A percentile compares a stretch with the other conserved stretches of the same genome.
Evolutionary conservation across 2,888 invertebrate genomes (phyloP).

Genomic region (Microdon myrmicae): DNA sequence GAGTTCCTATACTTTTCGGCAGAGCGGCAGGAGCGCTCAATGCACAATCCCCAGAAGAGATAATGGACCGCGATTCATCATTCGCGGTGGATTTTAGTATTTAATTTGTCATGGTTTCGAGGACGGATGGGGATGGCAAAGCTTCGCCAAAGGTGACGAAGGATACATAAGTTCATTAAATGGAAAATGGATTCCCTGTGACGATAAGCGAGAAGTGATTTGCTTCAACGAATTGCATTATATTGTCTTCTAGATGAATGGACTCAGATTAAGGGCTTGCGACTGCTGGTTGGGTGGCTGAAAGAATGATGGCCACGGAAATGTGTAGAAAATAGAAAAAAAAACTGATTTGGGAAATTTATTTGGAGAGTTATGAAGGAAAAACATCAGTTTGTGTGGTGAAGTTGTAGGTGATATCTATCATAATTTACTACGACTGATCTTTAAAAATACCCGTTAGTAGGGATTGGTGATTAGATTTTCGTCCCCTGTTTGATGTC

Average conservation of each 20-base stretch:
- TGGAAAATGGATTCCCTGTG: constrained; percentile 1
- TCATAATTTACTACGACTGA: too few relatives aligned
- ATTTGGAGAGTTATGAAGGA: too few relatives aligned
- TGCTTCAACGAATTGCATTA: constrained; percentile 19
- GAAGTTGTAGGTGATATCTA: too few relatives aligned
- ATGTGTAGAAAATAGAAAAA: too few relatives aligned
- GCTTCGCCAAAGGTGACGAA: constrained; percentile 41
- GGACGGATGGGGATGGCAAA: constrained; percentile 17
- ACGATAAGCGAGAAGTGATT: constrained; percentile 28
- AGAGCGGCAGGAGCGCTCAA: background rate
- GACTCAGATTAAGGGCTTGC: constrained; percentile 8
- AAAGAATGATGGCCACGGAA: too few relatives aligned
- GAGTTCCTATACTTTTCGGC: constrained; percentile 8
- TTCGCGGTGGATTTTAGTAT: constrained; percentile 48
- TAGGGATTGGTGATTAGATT: too few relatives aligned
- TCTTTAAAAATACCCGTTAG: too few relatives aligned
- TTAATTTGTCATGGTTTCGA: constrained; percentile 49
- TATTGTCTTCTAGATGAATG: constrained; percentile 5
- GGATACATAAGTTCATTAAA: constrained; percentile 37
- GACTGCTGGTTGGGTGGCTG: too few relatives aligned
- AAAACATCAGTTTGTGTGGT: too few relatives aligned
- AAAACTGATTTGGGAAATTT: too few relatives aligned
- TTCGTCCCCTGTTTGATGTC: too few relatives aligned
- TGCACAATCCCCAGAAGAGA: constrained; percentile 12
- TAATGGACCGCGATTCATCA: constrained; percentile 49